These are phyloP conservation scores for Linnaemya tessellans DNA, from an alignment of 2,888 invertebrate species.

Conservation along the genomic window DNA sequence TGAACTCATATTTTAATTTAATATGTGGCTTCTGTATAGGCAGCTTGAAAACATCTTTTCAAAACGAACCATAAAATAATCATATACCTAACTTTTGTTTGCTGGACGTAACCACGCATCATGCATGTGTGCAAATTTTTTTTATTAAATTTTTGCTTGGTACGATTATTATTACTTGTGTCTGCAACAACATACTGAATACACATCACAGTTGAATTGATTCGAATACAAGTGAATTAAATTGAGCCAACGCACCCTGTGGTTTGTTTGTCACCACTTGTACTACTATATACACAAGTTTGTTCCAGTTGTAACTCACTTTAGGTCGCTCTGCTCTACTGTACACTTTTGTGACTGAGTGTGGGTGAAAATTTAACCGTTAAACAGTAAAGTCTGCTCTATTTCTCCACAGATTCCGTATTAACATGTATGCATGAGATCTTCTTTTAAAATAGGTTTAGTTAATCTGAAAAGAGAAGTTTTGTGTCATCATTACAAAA, in stretches of 20 bases:
- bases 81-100: no score
- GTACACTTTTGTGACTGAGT: conserved; percentile 52
- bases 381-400: no score
- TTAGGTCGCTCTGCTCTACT: conserved; percentile 32
- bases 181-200: conserved; percentile 53
- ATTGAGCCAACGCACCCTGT: conserved; percentile 59
- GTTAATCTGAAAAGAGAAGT: no score
- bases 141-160: conserved; percentile 16
- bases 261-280: conserved; percentile 54
- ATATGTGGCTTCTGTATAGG: no score
- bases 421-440: no score
- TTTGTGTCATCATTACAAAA: no score
- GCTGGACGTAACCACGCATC: not conserved
- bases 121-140: conserved; percentile 52
- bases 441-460: no score
- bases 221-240: conserved; percentile 42
- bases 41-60: no score
- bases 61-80: no score
- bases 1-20: no score
- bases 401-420: no score
- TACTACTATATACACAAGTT: conserved; percentile 30
- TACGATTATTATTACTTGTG: conserved; percentile 42
- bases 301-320: conserved; percentile 13
- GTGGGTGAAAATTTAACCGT: no score
- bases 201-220: conserved; percentile 38